Conservation (phyloP, 2,113 vertebrate genomes). For the Phrynosoma blainvillii region DNA sequence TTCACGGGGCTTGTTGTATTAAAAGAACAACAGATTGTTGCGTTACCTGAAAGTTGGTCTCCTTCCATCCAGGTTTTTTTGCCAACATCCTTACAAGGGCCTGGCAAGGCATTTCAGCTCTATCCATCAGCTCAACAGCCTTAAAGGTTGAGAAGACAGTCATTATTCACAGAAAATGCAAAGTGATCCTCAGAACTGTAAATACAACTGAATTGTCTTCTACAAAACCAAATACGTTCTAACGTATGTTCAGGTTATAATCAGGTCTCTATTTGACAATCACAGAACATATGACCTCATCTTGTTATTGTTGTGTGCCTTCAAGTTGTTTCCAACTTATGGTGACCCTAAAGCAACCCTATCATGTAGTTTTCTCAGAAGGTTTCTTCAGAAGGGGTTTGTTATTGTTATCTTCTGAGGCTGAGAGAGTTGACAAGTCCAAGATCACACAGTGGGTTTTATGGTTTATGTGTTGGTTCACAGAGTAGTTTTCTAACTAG, state of each 20-base stretch:
- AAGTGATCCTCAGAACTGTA: neutral
- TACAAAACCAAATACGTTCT: neutral
- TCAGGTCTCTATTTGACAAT: neutral
- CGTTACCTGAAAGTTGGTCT: slow-evolving; percentile 98
- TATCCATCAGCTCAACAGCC: slow-evolving; percentile 93
- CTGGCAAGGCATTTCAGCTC: slow-evolving; percentile 91
- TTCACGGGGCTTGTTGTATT: neutral
- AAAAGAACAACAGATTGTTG: neutral
- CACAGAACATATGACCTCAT: neutral
- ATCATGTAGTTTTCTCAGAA: no score
- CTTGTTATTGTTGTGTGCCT: no score
- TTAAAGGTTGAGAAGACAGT: slow-evolving; percentile 1
- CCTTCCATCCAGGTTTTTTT: slow-evolving; percentile 98
- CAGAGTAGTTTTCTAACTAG: neutral
- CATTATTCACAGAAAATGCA: neutral
- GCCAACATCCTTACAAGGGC: slow-evolving; percentile 95
- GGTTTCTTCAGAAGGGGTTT: no score
- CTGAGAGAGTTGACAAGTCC: no score
- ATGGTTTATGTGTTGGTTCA: neutral
- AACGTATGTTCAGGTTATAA: neutral
- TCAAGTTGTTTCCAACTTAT: no score
- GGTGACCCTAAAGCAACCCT: no score
- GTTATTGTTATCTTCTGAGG: no score
- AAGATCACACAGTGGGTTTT: no score
- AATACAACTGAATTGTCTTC: neutral